Evolutionary conservation across 2,113 vertebrate species (phyloP), one percentile per base, ranked within the genome.

Genomic region (Acrocephalus kingi): DNA sequence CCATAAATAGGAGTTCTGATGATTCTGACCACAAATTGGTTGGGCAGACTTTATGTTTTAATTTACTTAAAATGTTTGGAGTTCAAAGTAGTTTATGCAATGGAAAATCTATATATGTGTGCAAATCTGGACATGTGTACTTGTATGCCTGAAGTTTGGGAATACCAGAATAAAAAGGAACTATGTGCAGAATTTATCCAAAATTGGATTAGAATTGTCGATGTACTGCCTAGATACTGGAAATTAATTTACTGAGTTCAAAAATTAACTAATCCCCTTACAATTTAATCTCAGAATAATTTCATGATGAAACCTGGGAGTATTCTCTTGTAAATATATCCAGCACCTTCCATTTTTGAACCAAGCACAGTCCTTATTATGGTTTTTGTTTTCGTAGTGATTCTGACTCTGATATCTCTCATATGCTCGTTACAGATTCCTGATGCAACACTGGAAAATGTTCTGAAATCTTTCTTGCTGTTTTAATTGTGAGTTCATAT

Each of bases 161-260:
- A 84, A 18, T 69, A 27, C 17, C 18, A 22, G 33, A 89, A 28
- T 15, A 75, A 80, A 76, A 74, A 85, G 37, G 28, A 82, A 30
- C 15, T 43, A 39, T 54, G 28, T 49, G 59, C 37, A 76, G 71
- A 46, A 59, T 67, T 82, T 86, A 85, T 73, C 61, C 80, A 68
- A 85, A 94, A 91, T 48, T 67, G 63, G 37, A 52, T 83, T 64
- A 33, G 41, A 59, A 39, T 91, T 76, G 80, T 81, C 87, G 30
- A 54, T 77, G 8, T 83, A 67, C 64, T 86, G n/a, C 64, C 46
- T 89, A 33, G 9, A 77, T 92, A 83, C 61, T 91, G 66, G 64
- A 64, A 91, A 89, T 93, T 79, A 83, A 69, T 97, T 94, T 95
- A 46, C 85, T 18, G 16, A 86, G 51, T 87, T 84, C 24, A 91